Conservation (phyloP, 2,888 invertebrate species). For the Parochlus steinenii region DNA sequence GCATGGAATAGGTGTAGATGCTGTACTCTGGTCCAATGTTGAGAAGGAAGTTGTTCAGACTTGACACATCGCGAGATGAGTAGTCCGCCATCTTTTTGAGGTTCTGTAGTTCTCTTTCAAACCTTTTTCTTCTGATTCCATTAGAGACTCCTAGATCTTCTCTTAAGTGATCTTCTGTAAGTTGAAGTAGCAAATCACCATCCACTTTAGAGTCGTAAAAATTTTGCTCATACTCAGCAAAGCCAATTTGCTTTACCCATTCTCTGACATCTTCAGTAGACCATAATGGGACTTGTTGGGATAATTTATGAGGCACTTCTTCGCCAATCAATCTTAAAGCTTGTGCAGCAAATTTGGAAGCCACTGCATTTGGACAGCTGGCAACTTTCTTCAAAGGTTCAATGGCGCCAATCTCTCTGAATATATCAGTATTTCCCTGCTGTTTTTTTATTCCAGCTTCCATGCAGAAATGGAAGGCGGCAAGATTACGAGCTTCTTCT, state of each 20-base stretch:
- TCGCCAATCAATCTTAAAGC: slow-evolving; percentile 86
- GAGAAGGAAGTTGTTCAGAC: slow-evolving; percentile 71
- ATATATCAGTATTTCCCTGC: slow-evolving; percentile 79
- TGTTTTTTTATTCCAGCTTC: slow-evolving; percentile 95
- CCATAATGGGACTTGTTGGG: slow-evolving; percentile 97
- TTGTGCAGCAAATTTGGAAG: slow-evolving; percentile 91
- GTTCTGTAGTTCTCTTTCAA: slow-evolving; percentile 80
- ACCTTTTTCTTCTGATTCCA: slow-evolving; percentile 83
- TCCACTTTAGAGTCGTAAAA: slow-evolving; percentile 90
- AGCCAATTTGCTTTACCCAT: slow-evolving; percentile 98
- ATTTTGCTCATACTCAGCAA: slow-evolving; percentile 62
- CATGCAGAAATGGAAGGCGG: slow-evolving; percentile 98
- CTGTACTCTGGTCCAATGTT: slow-evolving; percentile 77
- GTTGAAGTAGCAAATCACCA: slow-evolving; percentile 83
- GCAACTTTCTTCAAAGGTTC: slow-evolving; percentile 91
- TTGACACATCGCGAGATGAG: slow-evolving; percentile 83
- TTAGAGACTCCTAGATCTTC: slow-evolving; percentile 87
- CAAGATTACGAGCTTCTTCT: slow-evolving; percentile 89
- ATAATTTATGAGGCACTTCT: slow-evolving; percentile 91
- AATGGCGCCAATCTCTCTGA: slow-evolving; percentile 86
- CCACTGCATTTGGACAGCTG: slow-evolving; percentile 93
- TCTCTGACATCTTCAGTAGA: slow-evolving; percentile 90
- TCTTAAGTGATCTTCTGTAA: slow-evolving; percentile 80
- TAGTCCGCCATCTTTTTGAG: slow-evolving; percentile 94
- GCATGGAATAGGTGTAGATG: slow-evolving; percentile 91